Evolutionary conservation across 2,113 vertebrate species (phyloP).

Genomic region (Phoxinus phoxinus): DNA sequence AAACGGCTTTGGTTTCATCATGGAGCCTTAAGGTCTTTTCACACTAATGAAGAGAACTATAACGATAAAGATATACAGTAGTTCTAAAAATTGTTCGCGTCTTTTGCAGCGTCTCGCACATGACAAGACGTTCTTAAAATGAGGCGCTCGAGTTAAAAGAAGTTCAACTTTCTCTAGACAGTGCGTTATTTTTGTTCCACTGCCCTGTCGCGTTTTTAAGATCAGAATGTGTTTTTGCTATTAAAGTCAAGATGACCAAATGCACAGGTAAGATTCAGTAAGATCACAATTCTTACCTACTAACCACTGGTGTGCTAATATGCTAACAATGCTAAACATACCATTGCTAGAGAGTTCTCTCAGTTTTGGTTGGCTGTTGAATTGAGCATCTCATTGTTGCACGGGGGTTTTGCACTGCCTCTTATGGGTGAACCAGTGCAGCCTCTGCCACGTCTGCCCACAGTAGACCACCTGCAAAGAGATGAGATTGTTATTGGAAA

Average conservation of each 20-base stretch:
- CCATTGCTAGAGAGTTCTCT: slow-evolving; percentile 74
- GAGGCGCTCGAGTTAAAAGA: no score
- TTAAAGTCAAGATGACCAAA: background rate
- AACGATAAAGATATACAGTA: no score
- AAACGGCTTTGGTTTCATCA: background rate
- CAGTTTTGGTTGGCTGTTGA: slow-evolving; percentile 74
- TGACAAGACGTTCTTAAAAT: no score
- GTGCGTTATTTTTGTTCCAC: no score
- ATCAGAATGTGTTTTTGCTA: no score
- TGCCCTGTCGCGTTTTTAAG: no score
- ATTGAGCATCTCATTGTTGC: slow-evolving; percentile 78
- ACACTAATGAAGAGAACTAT: no score
- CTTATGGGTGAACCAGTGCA: slow-evolving; percentile 91
- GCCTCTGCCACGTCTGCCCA: slow-evolving; percentile 83
- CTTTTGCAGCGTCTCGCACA: no score
- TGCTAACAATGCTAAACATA: slow-evolving; percentile 38
- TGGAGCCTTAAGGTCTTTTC: no score
- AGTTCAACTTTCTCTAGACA: no score
- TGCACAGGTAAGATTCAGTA: background rate
- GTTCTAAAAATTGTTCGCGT: no score
- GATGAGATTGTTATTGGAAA: background rate
- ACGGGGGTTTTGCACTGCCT: slow-evolving; percentile 82
- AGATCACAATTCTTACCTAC: background rate
- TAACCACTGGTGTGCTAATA: background rate
- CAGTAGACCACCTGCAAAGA: slow-evolving; percentile 85